These are phyloP conservation scores for Glaucopsyche alexis DNA, from an alignment of 2,888 invertebrate genomes.

Conservation along the genomic window DNA sequence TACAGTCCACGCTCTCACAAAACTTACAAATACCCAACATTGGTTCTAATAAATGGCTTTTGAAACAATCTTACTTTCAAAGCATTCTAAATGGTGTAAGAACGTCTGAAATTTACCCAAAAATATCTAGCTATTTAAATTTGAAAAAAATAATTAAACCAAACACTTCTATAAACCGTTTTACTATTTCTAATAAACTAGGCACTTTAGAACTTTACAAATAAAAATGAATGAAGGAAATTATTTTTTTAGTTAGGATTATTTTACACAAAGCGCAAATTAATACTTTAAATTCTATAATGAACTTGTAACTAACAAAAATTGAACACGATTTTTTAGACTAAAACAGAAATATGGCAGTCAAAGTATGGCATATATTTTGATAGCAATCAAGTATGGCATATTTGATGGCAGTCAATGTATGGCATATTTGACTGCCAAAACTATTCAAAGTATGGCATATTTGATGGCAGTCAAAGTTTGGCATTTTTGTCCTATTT, in stretches of 20 bases:
- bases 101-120: constrained; percentile 9
- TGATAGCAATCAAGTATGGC: no score
- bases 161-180: not conserved
- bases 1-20: constrained; percentile 24
- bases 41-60: constrained; percentile 14
- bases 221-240: not conserved
- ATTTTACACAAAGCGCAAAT: constrained; percentile 25
- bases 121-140: not conserved
- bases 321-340: not conserved
- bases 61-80: not conserved
- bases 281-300: not conserved
- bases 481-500: not conserved
- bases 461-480: not conserved
- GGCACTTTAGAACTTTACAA: constrained; percentile 30
- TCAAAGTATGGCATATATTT: not conserved
- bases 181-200: constrained; percentile 27
- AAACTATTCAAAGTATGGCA: not conserved
- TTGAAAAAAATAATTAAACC: not conserved
- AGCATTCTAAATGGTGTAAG: constrained; percentile 7
- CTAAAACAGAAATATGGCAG: not conserved
- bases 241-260: constrained; percentile 15
- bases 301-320: not conserved
- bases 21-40: constrained; percentile 29
- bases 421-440: not conserved
- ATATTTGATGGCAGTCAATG: no score